Base-by-base conservation (phyloP, 2,888 invertebrate species). In the Amiota mariae region DNA sequence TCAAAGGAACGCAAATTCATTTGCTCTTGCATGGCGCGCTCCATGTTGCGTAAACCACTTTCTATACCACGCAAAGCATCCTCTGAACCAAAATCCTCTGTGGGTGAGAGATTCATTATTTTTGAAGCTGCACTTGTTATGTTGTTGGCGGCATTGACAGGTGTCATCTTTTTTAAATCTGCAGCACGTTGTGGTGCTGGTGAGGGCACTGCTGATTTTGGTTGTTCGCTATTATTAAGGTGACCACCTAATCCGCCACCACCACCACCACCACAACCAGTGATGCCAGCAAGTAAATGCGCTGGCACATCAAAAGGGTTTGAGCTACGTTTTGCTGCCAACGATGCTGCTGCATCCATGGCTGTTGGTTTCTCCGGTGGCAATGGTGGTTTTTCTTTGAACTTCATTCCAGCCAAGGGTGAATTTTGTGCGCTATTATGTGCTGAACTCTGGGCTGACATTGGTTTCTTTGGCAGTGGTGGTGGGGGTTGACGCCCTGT, bases 11-110 rank as follows among this genome's bases (percentile, higher is more conserved):
- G 82, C 57, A 90, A 73, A 76, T 88, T 90, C 87, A 90, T 89
- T 81, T 90, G 90, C 76, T 90, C 90, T 79, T 90, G 89, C 90
- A 90, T 90, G 72, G 90, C 90, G 20, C 90, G 87, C 76, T 90
- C 90, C 90, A 90, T 90, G 73, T 90, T 90, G 20, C 90, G 87
- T 18, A 90, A 78, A 3, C 90, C 90, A 72, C 90, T 90, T 74
- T 90, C 90, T 18, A 90, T 90, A 64, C 90, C 90, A 0, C 90
- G 87, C 64, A 90, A 76, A 0, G 90, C 90, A 77, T 90, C 90
- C 74, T 90, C 90, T 8, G 90, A 90, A 2, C 90, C 90, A 57
- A 90, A 90, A 59, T 90, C 90, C 66, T 90, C 90, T 8, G 87
- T 86, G 71, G 89, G 89, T 13, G 89, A 89, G 0, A 85, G 75